Percentiles rank a stretch among this genome's conserved stretches.
These are phyloP conservation scores for Peromyscus aztecus DNA, from an alignment of 2,797 vertebrate genomes.

Conservation along the genomic window DNA sequence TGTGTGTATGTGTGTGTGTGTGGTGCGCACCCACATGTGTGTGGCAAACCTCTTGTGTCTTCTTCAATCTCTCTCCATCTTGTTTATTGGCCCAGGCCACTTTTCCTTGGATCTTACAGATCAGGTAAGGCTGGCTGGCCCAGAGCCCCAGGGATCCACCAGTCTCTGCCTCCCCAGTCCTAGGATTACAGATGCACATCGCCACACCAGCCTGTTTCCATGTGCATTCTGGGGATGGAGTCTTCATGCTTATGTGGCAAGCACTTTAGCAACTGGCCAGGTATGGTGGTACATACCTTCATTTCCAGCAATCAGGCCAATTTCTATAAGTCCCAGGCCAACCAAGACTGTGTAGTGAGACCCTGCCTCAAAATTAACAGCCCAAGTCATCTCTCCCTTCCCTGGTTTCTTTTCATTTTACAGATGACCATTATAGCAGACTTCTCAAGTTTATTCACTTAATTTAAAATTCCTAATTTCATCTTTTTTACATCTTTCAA, in stretches of 20 bases:
- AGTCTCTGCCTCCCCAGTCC: background rate
- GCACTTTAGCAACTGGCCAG: background rate
- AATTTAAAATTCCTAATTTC: background rate
- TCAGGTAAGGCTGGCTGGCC: background rate
- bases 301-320: background rate
- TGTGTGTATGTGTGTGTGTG: background rate
- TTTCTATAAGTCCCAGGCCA: background rate
- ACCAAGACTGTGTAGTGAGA: background rate
- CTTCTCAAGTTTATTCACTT: background rate
- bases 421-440: background rate
- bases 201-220: background rate
- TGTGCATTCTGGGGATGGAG: background rate
- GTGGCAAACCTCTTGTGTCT: background rate
- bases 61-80: background rate
- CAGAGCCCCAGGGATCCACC: background rate
- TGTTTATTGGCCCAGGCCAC: background rate
- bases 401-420: slow-evolving; percentile 55
- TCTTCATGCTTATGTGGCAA: background rate
- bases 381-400: background rate
- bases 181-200: too few species aligned
- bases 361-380: background rate
- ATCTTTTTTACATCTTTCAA: background rate
- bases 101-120: background rate
- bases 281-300: background rate
- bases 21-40: background rate